Evolutionary conservation across 2,113 vertebrate species (phyloP).

Genomic region (Nycticorax nycticorax): DNA sequence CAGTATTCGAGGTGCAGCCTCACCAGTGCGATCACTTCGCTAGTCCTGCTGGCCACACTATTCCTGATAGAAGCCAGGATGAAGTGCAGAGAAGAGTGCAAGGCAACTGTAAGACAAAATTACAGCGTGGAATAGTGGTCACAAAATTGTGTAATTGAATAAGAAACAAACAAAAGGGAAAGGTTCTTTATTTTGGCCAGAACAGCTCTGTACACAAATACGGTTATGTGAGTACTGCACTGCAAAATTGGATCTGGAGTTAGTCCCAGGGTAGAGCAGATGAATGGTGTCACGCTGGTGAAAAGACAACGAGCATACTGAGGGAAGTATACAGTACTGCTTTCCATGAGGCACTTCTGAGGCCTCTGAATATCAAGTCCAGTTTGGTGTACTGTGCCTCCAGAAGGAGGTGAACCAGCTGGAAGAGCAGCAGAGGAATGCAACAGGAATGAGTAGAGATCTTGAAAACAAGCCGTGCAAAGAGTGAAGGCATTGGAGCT

Average conservation of each 20-base stretch:
- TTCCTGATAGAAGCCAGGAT: too few species aligned
- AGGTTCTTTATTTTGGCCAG: neutral
- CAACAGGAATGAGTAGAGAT: neutral
- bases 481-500: neutral
- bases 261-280: neutral
- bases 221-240: rapidly evolving
- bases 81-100: neutral
- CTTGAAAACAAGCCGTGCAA: neutral
- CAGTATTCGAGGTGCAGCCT: too few species aligned
- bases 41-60: too few species aligned
- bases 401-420: neutral
- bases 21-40: too few species aligned
- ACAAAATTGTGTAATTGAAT: neutral
- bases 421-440: neutral
- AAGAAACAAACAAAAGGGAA: neutral
- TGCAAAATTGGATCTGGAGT: neutral
- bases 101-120: neutral
- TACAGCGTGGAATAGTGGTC: neutral
- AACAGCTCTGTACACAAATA: neutral
- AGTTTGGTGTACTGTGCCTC: neutral
- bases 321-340: neutral
- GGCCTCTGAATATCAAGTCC: neutral
- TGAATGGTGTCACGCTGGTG: neutral
- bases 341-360: neutral
- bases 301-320: neutral